Evolutionary conservation across 2,113 vertebrate species (phyloP).

Genomic region (Psephotus haematonotus): DNA sequence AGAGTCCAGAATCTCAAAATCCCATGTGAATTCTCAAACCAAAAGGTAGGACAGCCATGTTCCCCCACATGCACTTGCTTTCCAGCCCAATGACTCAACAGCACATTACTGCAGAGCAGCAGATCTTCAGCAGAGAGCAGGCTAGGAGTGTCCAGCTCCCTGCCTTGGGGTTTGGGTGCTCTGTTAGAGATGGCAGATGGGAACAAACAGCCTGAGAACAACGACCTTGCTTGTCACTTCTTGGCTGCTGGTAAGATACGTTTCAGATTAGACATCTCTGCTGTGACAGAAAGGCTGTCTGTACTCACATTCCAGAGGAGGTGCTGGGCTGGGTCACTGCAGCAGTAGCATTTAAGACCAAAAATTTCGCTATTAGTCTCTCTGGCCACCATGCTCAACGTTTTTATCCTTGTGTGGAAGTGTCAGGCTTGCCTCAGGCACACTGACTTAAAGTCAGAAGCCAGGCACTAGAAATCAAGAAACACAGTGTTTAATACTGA

Average conservation of each 20-base stretch:
- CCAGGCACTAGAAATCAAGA: background rate
- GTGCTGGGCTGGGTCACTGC: background rate
- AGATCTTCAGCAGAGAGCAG: background rate
- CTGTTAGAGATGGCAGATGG: background rate
- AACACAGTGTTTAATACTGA: background rate
- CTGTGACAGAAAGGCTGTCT: background rate
- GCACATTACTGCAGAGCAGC: background rate
- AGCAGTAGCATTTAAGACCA: background rate
- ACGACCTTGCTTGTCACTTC: background rate
- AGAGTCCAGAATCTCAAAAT: conserved; percentile 14
- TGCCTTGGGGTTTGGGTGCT: background rate
- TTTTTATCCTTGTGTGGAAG: background rate
- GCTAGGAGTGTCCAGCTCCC: background rate
- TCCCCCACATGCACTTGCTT: background rate
- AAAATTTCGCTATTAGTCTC: background rate
- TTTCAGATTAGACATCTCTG: background rate
- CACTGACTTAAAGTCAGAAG: background rate
- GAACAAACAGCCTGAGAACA: background rate
- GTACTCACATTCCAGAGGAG: background rate
- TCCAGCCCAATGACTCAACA: background rate
- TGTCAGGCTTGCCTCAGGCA: background rate
- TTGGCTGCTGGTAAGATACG: background rate
- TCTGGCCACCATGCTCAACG: background rate
- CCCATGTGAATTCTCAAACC: background rate
- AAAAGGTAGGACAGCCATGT: background rate